Conservation (phyloP, 2,888 invertebrate genomes). For the Chymomyza procnemis region DNA sequence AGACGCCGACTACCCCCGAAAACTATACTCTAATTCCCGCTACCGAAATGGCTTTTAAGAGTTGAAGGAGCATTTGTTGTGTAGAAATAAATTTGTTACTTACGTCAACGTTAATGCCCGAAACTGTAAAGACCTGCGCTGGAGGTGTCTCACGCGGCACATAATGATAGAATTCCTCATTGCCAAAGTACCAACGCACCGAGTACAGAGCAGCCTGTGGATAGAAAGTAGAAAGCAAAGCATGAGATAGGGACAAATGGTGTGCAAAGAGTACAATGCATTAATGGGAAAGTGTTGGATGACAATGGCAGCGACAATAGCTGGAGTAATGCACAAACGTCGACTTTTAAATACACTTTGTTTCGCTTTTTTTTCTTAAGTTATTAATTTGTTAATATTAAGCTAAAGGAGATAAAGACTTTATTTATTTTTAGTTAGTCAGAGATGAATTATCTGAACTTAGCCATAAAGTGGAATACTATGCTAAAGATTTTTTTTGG, state of each 20-base stretch:
- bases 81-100: conserved; percentile 69
- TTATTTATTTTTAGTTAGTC: too few relatives aligned
- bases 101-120: conserved; percentile 82
- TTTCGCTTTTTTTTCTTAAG: too few relatives aligned
- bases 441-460: too few relatives aligned
- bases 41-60: too few relatives aligned
- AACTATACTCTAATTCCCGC: too few relatives aligned
- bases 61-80: background rate
- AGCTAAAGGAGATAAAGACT: too few relatives aligned
- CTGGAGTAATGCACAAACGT: too few relatives aligned
- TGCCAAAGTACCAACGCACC: conserved; percentile 83
- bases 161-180: conserved; percentile 82
- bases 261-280: background rate
- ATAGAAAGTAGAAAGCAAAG: conserved; percentile 18
- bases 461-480: too few relatives aligned
- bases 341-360: too few relatives aligned
- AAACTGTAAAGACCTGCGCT: conserved; percentile 80
- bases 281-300: conserved; percentile 41
- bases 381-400: too few relatives aligned
- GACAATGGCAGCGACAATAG: conserved; percentile 10
- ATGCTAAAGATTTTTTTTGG: too few relatives aligned
- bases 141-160: conserved; percentile 82
- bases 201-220: conserved; percentile 80
- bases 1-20: too few relatives aligned
- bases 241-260: conserved; percentile 23